phyloP scores from a whole-genome alignment of 2,113 vertebrate genomes.

The Coregonus clupeaformis region DNA sequence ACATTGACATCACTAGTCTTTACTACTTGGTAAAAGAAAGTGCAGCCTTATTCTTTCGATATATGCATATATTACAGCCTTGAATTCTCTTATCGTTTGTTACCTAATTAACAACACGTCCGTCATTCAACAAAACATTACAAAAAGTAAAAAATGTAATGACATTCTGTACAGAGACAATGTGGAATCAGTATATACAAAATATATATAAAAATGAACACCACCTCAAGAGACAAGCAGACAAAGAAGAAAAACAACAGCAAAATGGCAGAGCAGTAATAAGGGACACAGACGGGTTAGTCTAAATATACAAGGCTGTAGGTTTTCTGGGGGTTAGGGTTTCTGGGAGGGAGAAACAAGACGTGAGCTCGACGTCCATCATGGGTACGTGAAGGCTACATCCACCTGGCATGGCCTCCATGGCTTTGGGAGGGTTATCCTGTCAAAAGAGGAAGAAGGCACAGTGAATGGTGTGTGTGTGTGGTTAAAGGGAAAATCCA shows the following conservation, averaged over 20 bases:
- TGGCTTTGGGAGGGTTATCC: slow-evolving; percentile 38
- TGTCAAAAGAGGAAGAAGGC: slow-evolving; percentile 30
- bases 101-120: too few species aligned
- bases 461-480: background rate
- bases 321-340: slow-evolving; percentile 43
- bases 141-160: too few species aligned
- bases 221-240: background rate
- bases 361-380: slow-evolving; percentile 65
- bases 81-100: too few species aligned
- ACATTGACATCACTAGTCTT: too few species aligned
- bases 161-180: too few species aligned
- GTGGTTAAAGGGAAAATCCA: too few species aligned
- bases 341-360: slow-evolving; percentile 55
- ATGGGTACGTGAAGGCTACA: slow-evolving; percentile 70
- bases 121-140: too few species aligned
- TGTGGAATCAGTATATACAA: too few species aligned
- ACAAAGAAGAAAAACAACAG: background rate
- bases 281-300: slow-evolving; percentile 17
- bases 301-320: slow-evolving; percentile 46
- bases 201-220: too few species aligned
- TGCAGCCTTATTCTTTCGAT: too few species aligned
- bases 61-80: too few species aligned
- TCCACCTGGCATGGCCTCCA: slow-evolving; percentile 40
- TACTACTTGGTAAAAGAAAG: too few species aligned
- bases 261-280: background rate